Evolutionary conservation across 2,113 vertebrate genomes (phyloP).

Genomic region (Myxocyprinus asiaticus): DNA sequence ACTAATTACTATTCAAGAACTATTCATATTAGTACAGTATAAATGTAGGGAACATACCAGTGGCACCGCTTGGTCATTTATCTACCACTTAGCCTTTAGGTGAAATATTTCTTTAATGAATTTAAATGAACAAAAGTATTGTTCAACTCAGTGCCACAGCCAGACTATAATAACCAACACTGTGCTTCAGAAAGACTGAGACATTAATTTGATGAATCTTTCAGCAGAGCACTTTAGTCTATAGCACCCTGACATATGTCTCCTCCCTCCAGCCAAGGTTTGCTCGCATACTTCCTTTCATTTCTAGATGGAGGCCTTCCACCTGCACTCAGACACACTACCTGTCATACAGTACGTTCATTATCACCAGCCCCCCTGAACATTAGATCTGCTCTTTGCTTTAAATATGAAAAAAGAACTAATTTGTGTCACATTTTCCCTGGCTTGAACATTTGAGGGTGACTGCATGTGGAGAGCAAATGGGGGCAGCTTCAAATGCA

Average conservation of each 20-base stretch:
- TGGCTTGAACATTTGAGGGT: neutral
- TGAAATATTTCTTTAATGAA: conserved; percentile 11
- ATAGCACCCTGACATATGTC: conserved; percentile 19
- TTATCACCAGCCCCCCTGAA: conserved; percentile 7
- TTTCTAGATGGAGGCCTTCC: conserved; percentile 27
- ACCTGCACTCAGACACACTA: conserved; percentile 26
- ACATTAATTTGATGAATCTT: conserved; percentile 39
- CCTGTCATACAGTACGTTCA: conserved; percentile 25
- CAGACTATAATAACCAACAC: conserved; percentile 2
- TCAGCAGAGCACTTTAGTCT: conserved; percentile 37
- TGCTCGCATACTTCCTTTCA: conserved; percentile 21
- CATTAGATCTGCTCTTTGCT: conserved; percentile 31
- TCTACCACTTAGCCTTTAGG: too few species aligned
- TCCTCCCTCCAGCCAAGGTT: conserved; percentile 27
- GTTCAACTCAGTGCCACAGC: neutral
- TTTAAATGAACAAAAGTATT: conserved; percentile 24
- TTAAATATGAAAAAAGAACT: conserved; percentile 24
- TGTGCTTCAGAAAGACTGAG: conserved; percentile 13
- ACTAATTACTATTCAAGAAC: too few species aligned
- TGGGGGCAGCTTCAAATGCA: neutral
- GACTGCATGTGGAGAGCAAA: neutral
- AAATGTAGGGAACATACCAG: neutral
- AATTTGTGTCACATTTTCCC: conserved; percentile 27
- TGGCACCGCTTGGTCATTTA: too few species aligned
- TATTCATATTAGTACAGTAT: neutral